Evolutionary conservation across 2,113 vertebrate genomes (phyloP).

Genomic region (zebrafish (Danio rerio)): DNA sequence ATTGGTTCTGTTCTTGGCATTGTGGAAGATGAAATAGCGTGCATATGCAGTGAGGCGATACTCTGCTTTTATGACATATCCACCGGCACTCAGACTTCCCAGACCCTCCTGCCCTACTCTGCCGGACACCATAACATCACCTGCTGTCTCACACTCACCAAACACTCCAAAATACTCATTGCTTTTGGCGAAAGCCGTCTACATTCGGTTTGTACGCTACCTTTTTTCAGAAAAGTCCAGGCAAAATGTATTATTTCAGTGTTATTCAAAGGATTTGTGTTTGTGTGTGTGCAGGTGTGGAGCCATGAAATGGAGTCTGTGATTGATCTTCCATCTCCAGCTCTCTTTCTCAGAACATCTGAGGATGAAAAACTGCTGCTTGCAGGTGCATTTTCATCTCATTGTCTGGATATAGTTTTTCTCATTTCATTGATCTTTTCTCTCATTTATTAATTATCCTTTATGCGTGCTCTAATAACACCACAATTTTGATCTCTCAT

Average conservation of each 20-base stretch:
- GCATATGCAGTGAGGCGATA: conserved; percentile 59
- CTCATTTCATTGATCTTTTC: too few species aligned
- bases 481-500: too few species aligned
- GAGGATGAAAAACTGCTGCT: conserved; percentile 79
- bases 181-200: conserved; percentile 75
- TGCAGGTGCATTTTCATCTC: conserved; percentile 81
- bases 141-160: conserved; percentile 61
- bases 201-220: conserved; percentile 66
- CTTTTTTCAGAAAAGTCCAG: neutral
- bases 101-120: conserved; percentile 49
- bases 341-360: conserved; percentile 71
- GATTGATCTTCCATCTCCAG: conserved; percentile 71
- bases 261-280: neutral
- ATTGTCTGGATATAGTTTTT: too few species aligned
- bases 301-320: conserved; percentile 56
- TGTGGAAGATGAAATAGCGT: conserved; percentile 62
- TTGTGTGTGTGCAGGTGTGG: conserved; percentile 71
- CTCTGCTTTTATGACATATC: conserved; percentile 66
- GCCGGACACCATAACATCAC: conserved; percentile 52
- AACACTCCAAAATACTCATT: conserved; percentile 64
- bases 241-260: neutral
- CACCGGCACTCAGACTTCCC: conserved; percentile 38
- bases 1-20: conserved; percentile 64
- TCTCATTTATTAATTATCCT: too few species aligned
- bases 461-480: too few species aligned